phyloP scores from a whole-genome alignment of 37 sponge, comb jelly and placozoan genomes.

The Geodia barretti region DNA sequence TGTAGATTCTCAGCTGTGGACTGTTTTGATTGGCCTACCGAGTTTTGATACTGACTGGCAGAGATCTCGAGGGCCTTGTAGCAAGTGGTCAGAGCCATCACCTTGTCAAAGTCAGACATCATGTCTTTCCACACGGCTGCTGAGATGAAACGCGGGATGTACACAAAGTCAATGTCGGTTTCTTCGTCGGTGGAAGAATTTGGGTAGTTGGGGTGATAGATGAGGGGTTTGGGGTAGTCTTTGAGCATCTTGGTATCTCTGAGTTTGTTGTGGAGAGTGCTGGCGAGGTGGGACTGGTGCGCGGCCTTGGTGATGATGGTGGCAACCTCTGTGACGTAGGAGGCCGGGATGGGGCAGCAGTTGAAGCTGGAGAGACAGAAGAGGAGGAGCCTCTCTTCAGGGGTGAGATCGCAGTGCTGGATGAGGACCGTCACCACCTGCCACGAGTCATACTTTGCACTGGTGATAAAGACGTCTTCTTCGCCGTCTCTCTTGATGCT shows the following conservation, averaged over 20 bases:
- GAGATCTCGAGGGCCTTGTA: constrained; percentile 15
- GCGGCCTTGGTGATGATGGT: constrained; percentile 18
- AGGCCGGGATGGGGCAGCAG: constrained; percentile 12
- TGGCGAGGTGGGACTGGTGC: constrained; percentile 11
- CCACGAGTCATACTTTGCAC: constrained; percentile 39
- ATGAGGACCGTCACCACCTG: constrained; percentile 20
- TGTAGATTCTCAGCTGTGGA: not conserved
- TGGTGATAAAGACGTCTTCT: constrained; percentile 11
- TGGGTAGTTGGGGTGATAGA: not conserved
- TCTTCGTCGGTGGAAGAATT: not conserved
- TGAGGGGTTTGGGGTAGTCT: constrained; percentile 23
- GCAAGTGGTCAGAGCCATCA: not conserved
- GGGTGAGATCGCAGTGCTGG: constrained; percentile 5
- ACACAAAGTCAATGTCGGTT: constrained; percentile 7
- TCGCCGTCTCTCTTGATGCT: not conserved
- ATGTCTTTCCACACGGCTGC: constrained; percentile 21
- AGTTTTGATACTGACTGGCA: not conserved
- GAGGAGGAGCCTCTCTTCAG: constrained; percentile 23
- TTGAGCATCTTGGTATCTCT: constrained; percentile 2
- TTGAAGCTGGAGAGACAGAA: constrained; percentile 24
- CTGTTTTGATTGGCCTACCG: not conserved
- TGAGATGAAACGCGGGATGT: constrained; percentile 24
- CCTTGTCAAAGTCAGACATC: constrained; percentile 19
- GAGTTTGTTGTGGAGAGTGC: constrained; percentile 7
- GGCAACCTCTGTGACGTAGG: constrained; percentile 14